Evolutionary conservation across 2,113 vertebrate genomes (phyloP).

Genomic region (Fulica atra): DNA sequence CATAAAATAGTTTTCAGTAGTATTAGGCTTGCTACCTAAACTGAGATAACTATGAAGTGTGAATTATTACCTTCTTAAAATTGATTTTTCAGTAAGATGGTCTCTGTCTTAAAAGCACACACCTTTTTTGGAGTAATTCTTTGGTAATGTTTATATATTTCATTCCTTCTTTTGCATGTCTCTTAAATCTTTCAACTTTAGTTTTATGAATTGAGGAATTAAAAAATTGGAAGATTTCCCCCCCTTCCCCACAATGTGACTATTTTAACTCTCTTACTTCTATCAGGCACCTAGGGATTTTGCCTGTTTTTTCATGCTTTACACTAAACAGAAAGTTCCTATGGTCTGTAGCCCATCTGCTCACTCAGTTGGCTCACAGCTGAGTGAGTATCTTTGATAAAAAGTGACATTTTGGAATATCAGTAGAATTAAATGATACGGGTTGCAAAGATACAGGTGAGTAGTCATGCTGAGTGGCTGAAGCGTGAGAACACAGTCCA

Average conservation of each 20-base stretch:
- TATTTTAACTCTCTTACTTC: background rate
- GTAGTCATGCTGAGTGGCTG: background rate
- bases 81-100: slow-evolving; percentile 24
- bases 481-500: background rate
- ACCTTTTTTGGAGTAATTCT: background rate
- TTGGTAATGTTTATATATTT: background rate
- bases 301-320: background rate
- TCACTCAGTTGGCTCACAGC: background rate
- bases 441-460: background rate
- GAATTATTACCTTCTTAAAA: slow-evolving; percentile 35
- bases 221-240: background rate
- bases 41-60: background rate
- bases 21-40: background rate
- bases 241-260: background rate
- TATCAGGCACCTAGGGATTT: background rate
- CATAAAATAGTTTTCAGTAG: background rate
- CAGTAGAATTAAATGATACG: background rate
- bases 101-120: background rate
- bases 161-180: background rate
- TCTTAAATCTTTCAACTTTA: background rate
- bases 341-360: background rate
- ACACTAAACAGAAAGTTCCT: background rate
- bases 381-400: background rate
- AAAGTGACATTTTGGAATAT: background rate
- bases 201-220: background rate